Evolutionary conservation across 2,888 invertebrate genomes (phyloP).

Genomic region (Nemotelus pantherinus): DNA sequence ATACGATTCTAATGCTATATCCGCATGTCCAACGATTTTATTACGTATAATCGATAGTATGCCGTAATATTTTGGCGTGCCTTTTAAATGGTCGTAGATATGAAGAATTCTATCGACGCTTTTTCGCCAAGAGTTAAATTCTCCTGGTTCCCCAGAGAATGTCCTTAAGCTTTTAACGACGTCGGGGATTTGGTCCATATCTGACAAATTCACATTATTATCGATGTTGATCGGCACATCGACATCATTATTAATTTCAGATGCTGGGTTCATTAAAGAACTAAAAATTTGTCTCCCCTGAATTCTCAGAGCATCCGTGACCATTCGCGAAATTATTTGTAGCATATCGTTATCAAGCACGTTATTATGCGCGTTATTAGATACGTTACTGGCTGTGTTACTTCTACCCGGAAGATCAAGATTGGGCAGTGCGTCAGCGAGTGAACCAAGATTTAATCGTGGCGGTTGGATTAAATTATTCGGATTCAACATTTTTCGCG

Average conservation of each 20-base stretch:
- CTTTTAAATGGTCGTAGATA: too few relatives aligned
- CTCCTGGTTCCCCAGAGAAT: too few relatives aligned
- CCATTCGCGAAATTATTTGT: neutral
- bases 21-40: conserved; percentile 17
- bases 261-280: neutral
- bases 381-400: too few relatives aligned
- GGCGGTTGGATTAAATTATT: too few relatives aligned
- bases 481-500: too few relatives aligned
- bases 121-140: too few relatives aligned
- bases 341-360: neutral
- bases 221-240: neutral
- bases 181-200: neutral
- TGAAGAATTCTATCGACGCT: too few relatives aligned
- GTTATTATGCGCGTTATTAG: neutral
- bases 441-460: too few relatives aligned
- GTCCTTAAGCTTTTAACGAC: too few relatives aligned
- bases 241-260: neutral
- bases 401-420: too few relatives aligned
- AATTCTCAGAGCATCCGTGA: neutral
- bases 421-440: too few relatives aligned
- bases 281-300: neutral
- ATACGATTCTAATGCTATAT: conserved; percentile 45
- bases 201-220: neutral
- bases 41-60: neutral
- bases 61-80: too few relatives aligned